A percentile compares a stretch with the other conserved stretches of the same genome.
These are phyloP conservation scores for Hapalemur alaotrensis DNA, from an alignment of 2,797 vertebrate species.

Conservation along the genomic window DNA sequence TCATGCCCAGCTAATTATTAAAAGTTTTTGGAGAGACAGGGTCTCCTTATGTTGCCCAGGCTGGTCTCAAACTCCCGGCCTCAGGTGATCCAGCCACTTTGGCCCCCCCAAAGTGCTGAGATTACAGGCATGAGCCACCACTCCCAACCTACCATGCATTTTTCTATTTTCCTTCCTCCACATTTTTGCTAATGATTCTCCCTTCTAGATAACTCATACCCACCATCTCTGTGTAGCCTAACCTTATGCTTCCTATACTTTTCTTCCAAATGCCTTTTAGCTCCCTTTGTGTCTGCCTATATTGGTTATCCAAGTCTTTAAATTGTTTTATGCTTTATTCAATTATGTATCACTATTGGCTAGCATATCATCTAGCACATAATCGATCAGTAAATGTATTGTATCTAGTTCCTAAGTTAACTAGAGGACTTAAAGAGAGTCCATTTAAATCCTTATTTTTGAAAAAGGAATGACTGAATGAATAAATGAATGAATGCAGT, in stretches of 20 bases:
- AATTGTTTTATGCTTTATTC: background rate
- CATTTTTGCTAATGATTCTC: background rate
- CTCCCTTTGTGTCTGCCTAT: background rate
- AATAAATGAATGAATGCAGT: background rate
- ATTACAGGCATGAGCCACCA: too few species aligned
- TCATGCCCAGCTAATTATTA: too few species aligned
- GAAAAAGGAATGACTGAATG: background rate
- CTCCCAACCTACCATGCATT: background rate
- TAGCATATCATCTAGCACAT: background rate
- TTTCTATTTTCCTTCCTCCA: background rate
- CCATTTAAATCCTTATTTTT: background rate
- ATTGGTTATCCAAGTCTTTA: background rate
- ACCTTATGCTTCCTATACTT: background rate
- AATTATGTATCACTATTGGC: background rate
- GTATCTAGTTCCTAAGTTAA: background rate
- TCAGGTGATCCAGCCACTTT: too few species aligned
- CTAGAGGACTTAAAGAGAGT: background rate
- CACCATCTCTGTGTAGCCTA: background rate
- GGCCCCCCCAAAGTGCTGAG: too few species aligned
- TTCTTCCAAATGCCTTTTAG: conserved; percentile 2
- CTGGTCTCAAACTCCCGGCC: too few species aligned
- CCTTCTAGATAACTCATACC: background rate
- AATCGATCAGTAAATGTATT: background rate
- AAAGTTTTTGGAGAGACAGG: too few species aligned
- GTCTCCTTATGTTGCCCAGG: too few species aligned